Evolutionary conservation across 2,113 vertebrate genomes (phyloP).

Genomic region (Columbina picui): DNA sequence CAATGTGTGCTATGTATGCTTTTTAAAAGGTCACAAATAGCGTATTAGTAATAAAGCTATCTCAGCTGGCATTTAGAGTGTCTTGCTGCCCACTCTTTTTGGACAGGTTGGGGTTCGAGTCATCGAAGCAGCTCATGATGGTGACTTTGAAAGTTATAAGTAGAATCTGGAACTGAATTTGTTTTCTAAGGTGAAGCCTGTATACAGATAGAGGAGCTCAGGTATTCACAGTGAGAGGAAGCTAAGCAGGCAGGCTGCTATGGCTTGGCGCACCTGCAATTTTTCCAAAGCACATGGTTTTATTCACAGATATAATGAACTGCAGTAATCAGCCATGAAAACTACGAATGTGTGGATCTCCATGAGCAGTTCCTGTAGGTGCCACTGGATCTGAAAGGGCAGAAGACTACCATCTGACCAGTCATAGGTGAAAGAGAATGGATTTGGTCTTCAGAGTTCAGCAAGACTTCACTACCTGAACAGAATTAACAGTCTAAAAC

Average conservation of each 20-base stretch:
- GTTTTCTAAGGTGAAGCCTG: not conserved
- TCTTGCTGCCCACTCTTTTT: not conserved
- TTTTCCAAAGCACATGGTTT: not conserved
- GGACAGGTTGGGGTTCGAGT: not conserved
- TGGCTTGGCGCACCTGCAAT: not conserved
- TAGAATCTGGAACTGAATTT: not conserved
- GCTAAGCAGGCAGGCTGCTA: not conserved
- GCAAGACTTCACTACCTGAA: not conserved
- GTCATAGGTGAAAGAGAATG: not conserved
- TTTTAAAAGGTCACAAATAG: not conserved
- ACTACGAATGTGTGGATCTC: not conserved
- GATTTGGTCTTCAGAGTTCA: not conserved
- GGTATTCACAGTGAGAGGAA: not conserved
- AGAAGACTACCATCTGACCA: not conserved
- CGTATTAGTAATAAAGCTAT: not conserved
- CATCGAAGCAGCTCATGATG: not conserved
- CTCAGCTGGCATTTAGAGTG: not conserved
- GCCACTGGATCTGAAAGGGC: not conserved
- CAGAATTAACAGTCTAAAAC: not conserved
- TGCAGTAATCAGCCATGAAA: not conserved
- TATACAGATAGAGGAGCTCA: not conserved
- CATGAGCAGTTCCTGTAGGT: not conserved
- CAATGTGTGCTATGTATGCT: accelerated
- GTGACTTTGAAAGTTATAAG: not conserved
- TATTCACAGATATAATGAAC: not conserved